phyloP scores from a whole-genome alignment of 2,113 vertebrate genomes.

The Erythrolamprus reginae region DNA sequence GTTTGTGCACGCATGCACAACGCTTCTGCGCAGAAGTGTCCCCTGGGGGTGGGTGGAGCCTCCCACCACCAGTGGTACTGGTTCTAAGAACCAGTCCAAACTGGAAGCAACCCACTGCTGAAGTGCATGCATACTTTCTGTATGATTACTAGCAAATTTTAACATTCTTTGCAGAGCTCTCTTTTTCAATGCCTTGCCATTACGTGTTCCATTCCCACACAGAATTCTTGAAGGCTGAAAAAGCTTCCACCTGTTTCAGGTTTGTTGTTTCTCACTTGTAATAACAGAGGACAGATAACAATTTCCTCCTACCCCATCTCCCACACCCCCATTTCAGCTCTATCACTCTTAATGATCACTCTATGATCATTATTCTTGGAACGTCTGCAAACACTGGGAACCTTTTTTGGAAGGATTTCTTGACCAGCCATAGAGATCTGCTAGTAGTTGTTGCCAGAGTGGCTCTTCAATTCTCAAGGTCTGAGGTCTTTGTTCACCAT shows the following conservation, averaged over 20 bases:
- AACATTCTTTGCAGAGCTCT: neutral
- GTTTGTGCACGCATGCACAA: too few species aligned
- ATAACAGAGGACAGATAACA: neutral
- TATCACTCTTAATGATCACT: neutral
- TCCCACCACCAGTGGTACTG: too few species aligned
- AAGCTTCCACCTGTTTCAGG: neutral
- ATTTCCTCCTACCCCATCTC: neutral
- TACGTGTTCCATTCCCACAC: neutral
- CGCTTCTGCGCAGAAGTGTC: too few species aligned
- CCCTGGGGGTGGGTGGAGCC: too few species aligned
- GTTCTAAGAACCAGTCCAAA: too few species aligned
- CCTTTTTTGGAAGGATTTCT: neutral
- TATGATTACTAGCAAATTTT: neutral
- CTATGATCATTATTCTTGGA: neutral
- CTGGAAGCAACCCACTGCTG: too few species aligned
- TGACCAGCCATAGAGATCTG: neutral
- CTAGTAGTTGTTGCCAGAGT: neutral
- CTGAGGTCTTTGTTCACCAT: neutral
- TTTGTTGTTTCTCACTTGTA: neutral
- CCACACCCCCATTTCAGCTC: neutral
- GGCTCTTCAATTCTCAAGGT: neutral
- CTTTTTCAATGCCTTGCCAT: neutral
- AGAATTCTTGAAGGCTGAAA: neutral
- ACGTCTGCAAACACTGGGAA: neutral
- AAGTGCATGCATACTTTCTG: neutral